phyloP scores from a whole-genome alignment of 2,113 vertebrate genomes.

The Prietella phreatophila region DNA sequence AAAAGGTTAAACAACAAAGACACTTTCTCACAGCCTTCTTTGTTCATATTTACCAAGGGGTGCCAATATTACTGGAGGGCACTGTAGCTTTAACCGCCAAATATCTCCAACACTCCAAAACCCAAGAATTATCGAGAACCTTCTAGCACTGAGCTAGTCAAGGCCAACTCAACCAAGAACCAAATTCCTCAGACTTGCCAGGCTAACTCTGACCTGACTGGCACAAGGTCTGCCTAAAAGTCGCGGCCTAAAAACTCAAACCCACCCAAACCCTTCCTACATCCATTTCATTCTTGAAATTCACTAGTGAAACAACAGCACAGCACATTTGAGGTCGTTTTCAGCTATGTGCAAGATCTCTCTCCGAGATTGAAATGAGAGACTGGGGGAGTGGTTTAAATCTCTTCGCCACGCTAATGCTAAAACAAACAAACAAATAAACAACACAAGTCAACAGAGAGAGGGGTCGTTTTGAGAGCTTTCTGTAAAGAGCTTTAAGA shows the following conservation, averaged over 20 bases:
- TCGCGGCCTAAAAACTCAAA: background rate
- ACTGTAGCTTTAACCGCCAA: background rate
- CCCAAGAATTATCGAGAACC: background rate
- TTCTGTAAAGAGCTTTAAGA: slow-evolving; percentile 49
- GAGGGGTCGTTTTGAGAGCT: slow-evolving; percentile 37
- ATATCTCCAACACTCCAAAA: background rate
- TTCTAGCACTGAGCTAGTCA: background rate
- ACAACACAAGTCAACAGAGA: slow-evolving; percentile 15
- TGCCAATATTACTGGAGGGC: no score
- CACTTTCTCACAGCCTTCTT: no score
- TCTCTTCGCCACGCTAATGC: slow-evolving; percentile 20
- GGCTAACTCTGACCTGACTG: background rate
- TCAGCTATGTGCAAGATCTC: background rate
- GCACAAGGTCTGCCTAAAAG: background rate
- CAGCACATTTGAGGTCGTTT: background rate
- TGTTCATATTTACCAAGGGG: no score
- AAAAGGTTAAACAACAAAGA: no score
- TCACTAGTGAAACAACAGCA: background rate
- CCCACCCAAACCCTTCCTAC: background rate
- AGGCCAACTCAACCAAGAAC: background rate
- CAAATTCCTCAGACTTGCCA: background rate
- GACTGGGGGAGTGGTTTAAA: background rate
- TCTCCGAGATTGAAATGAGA: background rate
- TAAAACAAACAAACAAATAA: slow-evolving; percentile 41
- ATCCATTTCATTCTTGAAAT: background rate